These are phyloP conservation scores for Pipistrellus pygmaeus DNA, from an alignment of 2,797 vertebrate genomes.

Conservation along the genomic window DNA sequence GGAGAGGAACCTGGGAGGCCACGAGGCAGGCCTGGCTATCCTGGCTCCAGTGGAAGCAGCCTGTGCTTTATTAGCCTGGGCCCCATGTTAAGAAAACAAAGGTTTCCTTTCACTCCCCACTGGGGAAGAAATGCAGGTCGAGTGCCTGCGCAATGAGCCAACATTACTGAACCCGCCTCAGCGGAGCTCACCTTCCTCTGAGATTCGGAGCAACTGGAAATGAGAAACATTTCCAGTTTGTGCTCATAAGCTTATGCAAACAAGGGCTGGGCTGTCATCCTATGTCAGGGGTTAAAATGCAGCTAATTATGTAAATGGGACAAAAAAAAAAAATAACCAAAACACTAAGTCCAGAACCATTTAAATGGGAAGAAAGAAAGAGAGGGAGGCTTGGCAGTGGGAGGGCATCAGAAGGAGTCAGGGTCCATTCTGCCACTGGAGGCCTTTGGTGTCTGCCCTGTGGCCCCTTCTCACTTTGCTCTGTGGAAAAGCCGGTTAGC, in stretches of 20 bases:
- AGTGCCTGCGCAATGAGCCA: neutral
- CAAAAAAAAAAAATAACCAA: neutral
- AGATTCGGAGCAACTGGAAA: neutral
- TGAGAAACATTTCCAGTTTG: constrained; percentile 29
- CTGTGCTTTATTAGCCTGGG: neutral
- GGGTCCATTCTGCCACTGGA: neutral
- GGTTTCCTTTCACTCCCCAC: neutral
- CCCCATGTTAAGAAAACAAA: neutral
- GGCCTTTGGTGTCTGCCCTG: neutral
- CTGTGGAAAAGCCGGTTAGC: neutral
- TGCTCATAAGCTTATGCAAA: constrained; percentile 11
- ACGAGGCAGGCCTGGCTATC: neutral
- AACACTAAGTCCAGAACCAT: neutral
- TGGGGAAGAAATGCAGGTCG: neutral
- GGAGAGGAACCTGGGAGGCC: neutral
- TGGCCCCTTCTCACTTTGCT: neutral
- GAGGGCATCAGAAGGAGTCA: neutral
- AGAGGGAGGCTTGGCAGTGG: fast-evolving
- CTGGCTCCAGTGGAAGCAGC: neutral
- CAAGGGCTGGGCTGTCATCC: constrained; percentile 41
- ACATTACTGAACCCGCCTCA: neutral
- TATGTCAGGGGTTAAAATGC: constrained; percentile 9
- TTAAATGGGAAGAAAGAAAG: neutral
- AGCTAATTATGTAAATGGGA: constrained; percentile 23
- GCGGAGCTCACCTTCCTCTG: neutral